Evolutionary conservation across 2,113 vertebrate genomes (phyloP), one percentile per base, ranked within the genome.

Genomic region (Neotoma lepida): DNA sequence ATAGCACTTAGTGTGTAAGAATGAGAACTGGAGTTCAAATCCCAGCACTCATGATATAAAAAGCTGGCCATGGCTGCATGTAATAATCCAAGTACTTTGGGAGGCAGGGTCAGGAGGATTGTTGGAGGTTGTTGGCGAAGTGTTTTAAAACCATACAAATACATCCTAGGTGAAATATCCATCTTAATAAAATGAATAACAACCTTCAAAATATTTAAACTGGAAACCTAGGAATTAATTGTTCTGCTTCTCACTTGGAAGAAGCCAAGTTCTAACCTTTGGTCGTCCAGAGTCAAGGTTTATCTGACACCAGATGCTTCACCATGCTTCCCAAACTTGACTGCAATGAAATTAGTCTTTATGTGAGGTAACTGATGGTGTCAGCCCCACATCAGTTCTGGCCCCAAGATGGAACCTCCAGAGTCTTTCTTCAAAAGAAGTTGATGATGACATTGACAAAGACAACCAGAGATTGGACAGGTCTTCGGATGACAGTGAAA

Each of bases 171-270:
- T 68, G 86, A n/a, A 89, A 92, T 2, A 54, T 28, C 46, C 12
- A 68, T 30, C 84, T 94, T 95, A 90, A 94, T 88, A 89, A 96
- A 95, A 89, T 73, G 66, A 93, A 81, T 26, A 86, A 77, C 64
- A 20, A 71, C 64, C 33, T 86, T 92, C 56, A 70, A 92, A 90
- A 61, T 88, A 66, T 41, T 84, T 41, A 88, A 81, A 28, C 64
- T 90, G 35, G 78, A 87, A 95, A 85, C 14, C 17, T 54, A 89
- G 85, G 87, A 84, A 51, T 63, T 46, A 66, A 81, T 70, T 91
- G 93, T 77, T 80, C 51, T 88, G 35, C 51, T 73, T 88, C 39
- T 88, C 51, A 73, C n/a, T 73, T 44, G n/a, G 49, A 88, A 46
- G 86, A 41, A 24, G 22, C 35, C 14, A 54, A 56, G 68, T 51